Conservation (phyloP, 2,113 vertebrate species). For the Tricholaema leucomelas region DNA sequence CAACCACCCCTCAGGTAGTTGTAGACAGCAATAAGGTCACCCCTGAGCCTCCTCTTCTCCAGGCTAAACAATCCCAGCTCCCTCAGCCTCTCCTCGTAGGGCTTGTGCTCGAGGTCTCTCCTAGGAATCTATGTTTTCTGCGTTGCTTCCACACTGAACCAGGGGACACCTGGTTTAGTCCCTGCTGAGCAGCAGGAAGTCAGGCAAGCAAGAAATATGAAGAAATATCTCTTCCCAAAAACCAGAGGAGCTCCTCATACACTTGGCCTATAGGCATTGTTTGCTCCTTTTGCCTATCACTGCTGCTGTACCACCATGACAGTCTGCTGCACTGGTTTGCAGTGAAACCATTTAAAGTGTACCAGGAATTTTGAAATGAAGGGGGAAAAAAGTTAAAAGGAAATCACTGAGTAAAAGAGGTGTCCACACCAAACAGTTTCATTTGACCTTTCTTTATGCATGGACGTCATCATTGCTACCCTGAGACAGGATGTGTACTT, state of each 20-base stretch:
- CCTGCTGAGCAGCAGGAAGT: neutral
- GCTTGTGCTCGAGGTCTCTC: too few relatives aligned
- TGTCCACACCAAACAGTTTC: neutral
- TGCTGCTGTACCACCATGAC: neutral
- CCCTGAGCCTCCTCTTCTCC: too few relatives aligned
- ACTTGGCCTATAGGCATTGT: neutral
- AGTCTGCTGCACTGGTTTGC: neutral
- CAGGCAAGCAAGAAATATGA: neutral
- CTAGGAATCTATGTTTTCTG: neutral
- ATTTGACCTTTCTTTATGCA: neutral
- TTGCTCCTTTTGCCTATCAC: neutral
- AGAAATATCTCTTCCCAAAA: neutral
- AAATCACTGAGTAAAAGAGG: neutral
- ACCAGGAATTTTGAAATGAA: neutral
- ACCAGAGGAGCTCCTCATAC: neutral
- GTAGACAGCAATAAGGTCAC: too few relatives aligned
- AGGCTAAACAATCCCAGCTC: too few relatives aligned
- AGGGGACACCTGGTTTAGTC: neutral
- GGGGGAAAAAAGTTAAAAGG: neutral
- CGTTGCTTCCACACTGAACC: neutral
- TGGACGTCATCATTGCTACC: neutral
- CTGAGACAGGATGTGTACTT: accelerated
- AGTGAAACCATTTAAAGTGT: neutral
- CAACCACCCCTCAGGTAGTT: too few relatives aligned
- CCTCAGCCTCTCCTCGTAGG: too few relatives aligned